phyloP scores from a whole-genome alignment of 2,797 vertebrate genomes.

The Lateolabrax maculatus region DNA sequence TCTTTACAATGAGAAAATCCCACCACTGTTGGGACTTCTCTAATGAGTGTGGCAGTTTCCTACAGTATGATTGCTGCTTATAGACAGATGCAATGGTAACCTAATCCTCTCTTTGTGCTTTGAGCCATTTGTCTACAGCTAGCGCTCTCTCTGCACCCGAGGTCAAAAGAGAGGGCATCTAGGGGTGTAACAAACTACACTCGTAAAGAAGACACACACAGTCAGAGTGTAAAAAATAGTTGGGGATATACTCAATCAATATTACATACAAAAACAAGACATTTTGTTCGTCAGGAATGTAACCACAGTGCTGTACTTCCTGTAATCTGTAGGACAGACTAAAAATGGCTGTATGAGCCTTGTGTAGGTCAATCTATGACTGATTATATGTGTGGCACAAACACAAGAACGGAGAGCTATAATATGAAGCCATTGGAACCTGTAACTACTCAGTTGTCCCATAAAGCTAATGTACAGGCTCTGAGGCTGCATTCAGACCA shows the following conservation, averaged over 20 bases:
- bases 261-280: slow-evolving; percentile 3
- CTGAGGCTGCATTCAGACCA: slow-evolving; percentile 12
- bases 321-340: slow-evolving; percentile 1
- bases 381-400: slow-evolving; percentile 8
- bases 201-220: neutral
- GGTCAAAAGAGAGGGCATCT: slow-evolving; percentile 35
- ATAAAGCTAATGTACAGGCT: neutral
- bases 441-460: slow-evolving; percentile 11
- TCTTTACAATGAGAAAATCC: slow-evolving; percentile 12
- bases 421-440: slow-evolving; percentile 23
- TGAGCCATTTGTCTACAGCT: slow-evolving; percentile 37
- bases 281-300: slow-evolving; percentile 19
- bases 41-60: slow-evolving; percentile 10
- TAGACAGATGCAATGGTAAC: slow-evolving; percentile 54
- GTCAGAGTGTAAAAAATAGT: neutral
- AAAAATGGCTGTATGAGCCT: neutral
- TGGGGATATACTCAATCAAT: slow-evolving; percentile 15
- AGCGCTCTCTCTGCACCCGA: slow-evolving; percentile 12
- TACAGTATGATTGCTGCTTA: slow-evolving; percentile 23
- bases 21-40: neutral
- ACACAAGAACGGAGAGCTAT: slow-evolving; percentile 7
- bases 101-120: slow-evolving; percentile 52
- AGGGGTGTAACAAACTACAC: slow-evolving; percentile 11
- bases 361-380: neutral
- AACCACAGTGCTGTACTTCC: neutral